A percentile compares a stretch with the other conserved stretches of the same genome.
Conservation (phyloP, 2,888 invertebrate species). For the Leucophenga maculata region DNA sequence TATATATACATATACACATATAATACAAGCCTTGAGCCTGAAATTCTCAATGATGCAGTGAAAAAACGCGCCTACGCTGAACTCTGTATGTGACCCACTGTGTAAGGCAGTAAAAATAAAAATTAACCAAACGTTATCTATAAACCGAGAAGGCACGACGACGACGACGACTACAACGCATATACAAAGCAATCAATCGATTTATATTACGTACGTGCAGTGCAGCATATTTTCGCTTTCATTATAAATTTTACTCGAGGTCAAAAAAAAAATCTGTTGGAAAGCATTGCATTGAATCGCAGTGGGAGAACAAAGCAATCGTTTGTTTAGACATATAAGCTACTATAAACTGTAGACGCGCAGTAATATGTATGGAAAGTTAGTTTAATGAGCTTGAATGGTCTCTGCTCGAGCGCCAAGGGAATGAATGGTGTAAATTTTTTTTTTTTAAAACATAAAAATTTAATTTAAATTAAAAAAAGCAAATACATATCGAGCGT, state of each 20-base stretch:
- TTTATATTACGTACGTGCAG: not conserved
- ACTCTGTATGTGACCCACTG: conserved; percentile 65
- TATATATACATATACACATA: not conserved
- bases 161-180: too few relatives aligned
- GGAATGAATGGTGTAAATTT: too few relatives aligned
- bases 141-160: not conserved
- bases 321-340: not conserved
- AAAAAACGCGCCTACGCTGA: conserved; percentile 43
- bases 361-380: too few relatives aligned
- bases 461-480: too few relatives aligned
- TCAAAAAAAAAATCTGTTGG: not conserved
- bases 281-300: too few relatives aligned
- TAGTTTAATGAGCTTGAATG: too few relatives aligned
- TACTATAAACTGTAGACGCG: too few relatives aligned
- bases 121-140: conserved; percentile 52
- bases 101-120: conserved; percentile 42
- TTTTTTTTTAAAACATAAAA: too few relatives aligned
- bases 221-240: conserved; percentile 9
- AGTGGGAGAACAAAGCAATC: not conserved
- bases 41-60: conserved; percentile 32
- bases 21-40: conserved; percentile 58
- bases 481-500: too few relatives aligned
- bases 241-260: not conserved
- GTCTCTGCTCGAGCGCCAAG: too few relatives aligned
- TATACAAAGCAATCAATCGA: not conserved